These are phyloP conservation scores for Eulemur albifrons DNA, from an alignment of 2,797 vertebrate species.

Conservation along the genomic window DNA sequence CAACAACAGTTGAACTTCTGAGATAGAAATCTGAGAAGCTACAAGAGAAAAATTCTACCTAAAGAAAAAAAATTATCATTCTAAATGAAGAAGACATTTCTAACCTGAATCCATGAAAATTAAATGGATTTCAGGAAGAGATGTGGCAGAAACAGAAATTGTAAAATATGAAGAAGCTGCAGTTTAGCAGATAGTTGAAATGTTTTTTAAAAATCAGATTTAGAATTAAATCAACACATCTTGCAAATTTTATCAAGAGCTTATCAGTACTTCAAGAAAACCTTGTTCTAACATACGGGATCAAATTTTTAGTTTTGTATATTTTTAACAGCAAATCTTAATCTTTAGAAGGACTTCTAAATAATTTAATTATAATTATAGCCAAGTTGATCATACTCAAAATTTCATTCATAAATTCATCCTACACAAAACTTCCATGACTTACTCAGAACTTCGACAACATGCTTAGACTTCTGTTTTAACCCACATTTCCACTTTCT, in stretches of 20 bases:
- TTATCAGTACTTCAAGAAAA: background rate
- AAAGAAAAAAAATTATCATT: background rate
- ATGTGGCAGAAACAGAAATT: background rate
- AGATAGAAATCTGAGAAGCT: background rate
- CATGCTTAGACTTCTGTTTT: background rate
- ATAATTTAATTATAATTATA: background rate
- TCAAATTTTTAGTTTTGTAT: background rate
- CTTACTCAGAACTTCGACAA: background rate
- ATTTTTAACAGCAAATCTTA: background rate
- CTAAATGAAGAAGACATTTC: background rate
- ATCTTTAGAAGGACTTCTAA: background rate
- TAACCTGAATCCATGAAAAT: background rate
- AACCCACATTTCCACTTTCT: background rate
- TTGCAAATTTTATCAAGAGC: background rate
- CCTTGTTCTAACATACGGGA: background rate
- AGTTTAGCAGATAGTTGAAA: background rate
- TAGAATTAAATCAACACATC: background rate
- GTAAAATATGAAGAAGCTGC: background rate
- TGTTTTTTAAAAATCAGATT: background rate
- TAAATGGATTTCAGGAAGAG: background rate
- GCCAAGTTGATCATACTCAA: background rate
- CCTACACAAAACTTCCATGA: background rate
- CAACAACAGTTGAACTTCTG: background rate
- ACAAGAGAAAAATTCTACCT: background rate
- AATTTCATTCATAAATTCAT: background rate